Evolutionary conservation across 2,797 vertebrate species (phyloP), one percentile per base, ranked within the genome.

Genomic region (Argentina silus): DNA sequence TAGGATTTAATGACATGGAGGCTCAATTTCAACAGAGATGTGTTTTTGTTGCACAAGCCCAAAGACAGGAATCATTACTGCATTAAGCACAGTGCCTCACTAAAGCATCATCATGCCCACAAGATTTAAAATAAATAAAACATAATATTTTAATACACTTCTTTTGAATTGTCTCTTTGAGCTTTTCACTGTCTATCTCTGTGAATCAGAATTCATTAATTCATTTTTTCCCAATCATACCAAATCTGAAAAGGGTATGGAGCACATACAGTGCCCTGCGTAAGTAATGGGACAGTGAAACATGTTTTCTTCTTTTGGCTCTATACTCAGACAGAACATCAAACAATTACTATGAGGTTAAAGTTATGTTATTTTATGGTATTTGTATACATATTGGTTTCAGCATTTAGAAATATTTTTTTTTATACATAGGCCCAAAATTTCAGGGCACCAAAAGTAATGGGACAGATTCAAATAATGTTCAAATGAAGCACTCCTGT

Each of bases 1-100:
- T 36, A 12, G 44, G 74, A 69, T 80, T 81, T 81, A 53, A 80
- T 47, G 17, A 82, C 19, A 47, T 56, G 15, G 1, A 10, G 48
- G 69, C 45, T 61, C 17, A 12, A 42, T 73, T 73, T 66, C 21
- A 59, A 10, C 12, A n/a, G 19, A 57, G 27, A 43, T 48, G 44
- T 45, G 62, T 36, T 14, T 51, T n/a, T 50, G 19, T 53, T 67
- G 5, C 8, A 56, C 47, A 17, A 42, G 56, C 12, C 50, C 45
- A 3, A 60, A 19, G 70, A 67, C 43, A 5, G 0, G n/a, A 45
- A 19, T 21, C 44, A 0, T 2, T 43, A 48, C 12, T 36, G 44
- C 15, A 15, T 7, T 17, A 3, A 12, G 36, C 19, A 56, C 47
- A 69, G 67, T 70, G 76, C 36, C 44, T 65, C 50, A 1, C 21